phyloP scores from a whole-genome alignment of 1,140 invertebrate species.

The Philopotamus ludificatus region DNA sequence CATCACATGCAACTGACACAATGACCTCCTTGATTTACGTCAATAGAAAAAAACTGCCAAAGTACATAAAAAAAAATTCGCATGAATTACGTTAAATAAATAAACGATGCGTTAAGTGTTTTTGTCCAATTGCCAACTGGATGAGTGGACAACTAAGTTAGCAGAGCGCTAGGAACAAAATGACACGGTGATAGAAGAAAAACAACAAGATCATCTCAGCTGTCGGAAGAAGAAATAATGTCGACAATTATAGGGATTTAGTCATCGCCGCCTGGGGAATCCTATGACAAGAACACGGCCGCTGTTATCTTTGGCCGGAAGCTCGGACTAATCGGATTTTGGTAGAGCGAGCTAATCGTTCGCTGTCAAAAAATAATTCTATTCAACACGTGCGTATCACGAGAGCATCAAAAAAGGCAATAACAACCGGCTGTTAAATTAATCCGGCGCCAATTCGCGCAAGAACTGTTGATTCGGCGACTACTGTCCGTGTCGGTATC shows the following conservation, averaged over 20 bases:
- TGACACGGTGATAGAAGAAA: background rate
- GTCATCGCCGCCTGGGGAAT: background rate
- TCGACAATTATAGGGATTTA: background rate
- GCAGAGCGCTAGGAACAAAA: background rate
- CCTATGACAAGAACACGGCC: background rate
- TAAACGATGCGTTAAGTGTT: slow-evolving; percentile 2
- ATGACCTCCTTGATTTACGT: too few species aligned
- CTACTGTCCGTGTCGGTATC: background rate
- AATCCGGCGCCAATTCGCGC: background rate
- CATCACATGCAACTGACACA: too few species aligned
- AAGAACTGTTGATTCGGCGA: too few species aligned
- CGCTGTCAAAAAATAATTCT: too few species aligned
- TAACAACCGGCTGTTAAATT: slow-evolving; percentile 3
- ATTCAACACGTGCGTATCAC: background rate
- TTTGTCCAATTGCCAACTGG: slow-evolving; percentile 23
- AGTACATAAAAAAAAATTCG: too few species aligned
- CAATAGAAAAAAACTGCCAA: too few species aligned
- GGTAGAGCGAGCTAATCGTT: too few species aligned
- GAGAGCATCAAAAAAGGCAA: background rate
- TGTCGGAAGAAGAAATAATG: background rate
- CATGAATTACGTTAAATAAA: slow-evolving; percentile 15
- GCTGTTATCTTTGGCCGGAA: too few species aligned
- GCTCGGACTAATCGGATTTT: too few species aligned
- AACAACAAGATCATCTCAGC: background rate
- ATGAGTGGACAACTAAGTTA: slow-evolving; percentile 8